Evolutionary conservation across 2,888 invertebrate genomes (phyloP), one percentile per base, ranked within the genome.

Genomic region (Elgonia sp.): DNA sequence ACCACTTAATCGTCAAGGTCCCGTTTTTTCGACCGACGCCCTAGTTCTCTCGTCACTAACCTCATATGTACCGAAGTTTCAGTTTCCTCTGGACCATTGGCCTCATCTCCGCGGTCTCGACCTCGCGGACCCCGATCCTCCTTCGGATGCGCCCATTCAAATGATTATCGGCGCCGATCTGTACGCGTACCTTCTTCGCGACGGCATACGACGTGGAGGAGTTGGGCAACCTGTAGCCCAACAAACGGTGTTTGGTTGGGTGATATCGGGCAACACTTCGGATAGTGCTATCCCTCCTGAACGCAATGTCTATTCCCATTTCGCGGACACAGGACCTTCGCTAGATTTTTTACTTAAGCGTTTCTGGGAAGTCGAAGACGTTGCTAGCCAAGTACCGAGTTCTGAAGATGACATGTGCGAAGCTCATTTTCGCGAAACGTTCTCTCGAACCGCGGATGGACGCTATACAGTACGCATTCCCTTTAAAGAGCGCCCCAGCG

Each of bases 361-460:
- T 16, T 73, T 73, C 40, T 73, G 73, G 73, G 60, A 73, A 21
- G 7, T 60, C 7, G 73, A 73, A 39, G 73, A 73, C 21, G 20
- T 72, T 37, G n/a, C 16, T 1, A 8, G 4, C 4, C 1, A 12
- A 0, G 12, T 29, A 9, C 40, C 40, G 0, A 29, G 21, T 9
- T 8, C 18, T 20, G 57, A 72, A 1, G 72, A 72, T 9, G 14
- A 21, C 12, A 18, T 16, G 0, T 72, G 72, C 21, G 72, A 72
- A 10, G 40, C 40, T 5, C 57, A 57, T 39, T 72, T 72, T n/a
- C 37, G 60, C 5, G 5, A 29, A 0, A 60, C 72, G 0, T 12
- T 21, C 21, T 60, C 60, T 7, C 60, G 73, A 0, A 7, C 12
- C 7, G 0, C 14, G 1, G 60, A 73, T 12, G 73, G 73, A 21